A percentile compares a stretch with the other conserved stretches of the same genome.
Conservation (phyloP, 2,113 vertebrate genomes). For the Cephalopterus ornatus region DNA sequence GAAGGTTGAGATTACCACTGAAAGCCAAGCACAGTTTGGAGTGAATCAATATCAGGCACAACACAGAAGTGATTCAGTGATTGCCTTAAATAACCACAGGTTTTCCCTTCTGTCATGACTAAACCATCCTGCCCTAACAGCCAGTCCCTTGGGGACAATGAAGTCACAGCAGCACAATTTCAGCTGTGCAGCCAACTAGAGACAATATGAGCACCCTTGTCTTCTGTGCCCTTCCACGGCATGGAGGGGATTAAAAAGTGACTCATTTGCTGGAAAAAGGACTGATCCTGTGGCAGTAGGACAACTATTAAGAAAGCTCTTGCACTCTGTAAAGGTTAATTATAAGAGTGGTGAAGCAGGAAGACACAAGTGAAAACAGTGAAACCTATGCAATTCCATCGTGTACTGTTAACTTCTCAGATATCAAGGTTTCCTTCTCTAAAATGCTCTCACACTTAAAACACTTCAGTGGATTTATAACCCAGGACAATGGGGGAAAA, state of each 20-base stretch:
- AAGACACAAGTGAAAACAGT: background rate
- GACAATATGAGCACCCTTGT: background rate
- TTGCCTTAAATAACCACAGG: conserved; percentile 15
- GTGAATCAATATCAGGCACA: background rate
- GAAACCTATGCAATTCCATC: background rate
- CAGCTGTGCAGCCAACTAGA: background rate
- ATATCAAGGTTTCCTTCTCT: background rate
- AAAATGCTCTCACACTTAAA: background rate
- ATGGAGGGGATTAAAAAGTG: background rate
- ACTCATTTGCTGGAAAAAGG: background rate
- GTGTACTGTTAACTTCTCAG: background rate
- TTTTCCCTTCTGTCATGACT: background rate
- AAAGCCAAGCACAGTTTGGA: background rate
- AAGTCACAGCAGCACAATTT: background rate
- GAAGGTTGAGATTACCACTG: background rate
- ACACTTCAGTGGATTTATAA: background rate
- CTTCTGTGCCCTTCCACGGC: background rate
- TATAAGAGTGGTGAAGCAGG: background rate
- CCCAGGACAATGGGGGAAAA: background rate
- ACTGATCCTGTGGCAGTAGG: background rate
- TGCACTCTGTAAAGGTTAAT: background rate
- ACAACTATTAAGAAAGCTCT: background rate
- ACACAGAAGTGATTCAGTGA: background rate
- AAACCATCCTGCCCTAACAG: background rate
- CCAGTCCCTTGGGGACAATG: background rate